Evolutionary conservation across 2,113 vertebrate genomes (phyloP).

Genomic region (Procavia capensis): DNA sequence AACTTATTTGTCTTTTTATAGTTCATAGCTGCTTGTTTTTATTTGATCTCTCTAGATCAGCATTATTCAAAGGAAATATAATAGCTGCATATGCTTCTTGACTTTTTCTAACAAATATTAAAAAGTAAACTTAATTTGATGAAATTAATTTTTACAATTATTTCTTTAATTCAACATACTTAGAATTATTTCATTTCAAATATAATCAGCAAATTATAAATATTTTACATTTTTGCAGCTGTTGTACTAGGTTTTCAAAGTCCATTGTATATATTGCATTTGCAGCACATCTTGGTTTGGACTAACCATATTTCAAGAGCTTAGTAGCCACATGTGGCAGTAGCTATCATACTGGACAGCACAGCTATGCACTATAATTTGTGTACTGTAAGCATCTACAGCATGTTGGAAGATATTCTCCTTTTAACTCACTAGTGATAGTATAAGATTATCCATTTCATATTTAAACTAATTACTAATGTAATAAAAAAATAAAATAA

Average conservation of each 20-base stretch:
- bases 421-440: not conserved
- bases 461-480: not conserved
- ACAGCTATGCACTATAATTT: not conserved
- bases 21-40: not conserved
- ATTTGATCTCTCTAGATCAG: not conserved
- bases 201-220: not conserved
- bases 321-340: not conserved
- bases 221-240: not conserved
- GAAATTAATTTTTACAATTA: not conserved
- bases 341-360: not conserved
- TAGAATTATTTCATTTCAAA: not conserved
- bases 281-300: not conserved
- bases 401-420: not conserved
- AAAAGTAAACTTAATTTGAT: not conserved
- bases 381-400: not conserved
- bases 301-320: not conserved
- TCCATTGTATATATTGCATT: not conserved
- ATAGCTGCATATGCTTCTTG: not conserved
- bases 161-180: not conserved
- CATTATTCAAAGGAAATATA: not conserved
- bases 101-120: too few relatives aligned
- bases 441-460: not conserved
- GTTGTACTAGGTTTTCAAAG: not conserved
- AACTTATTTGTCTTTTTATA: too few relatives aligned
- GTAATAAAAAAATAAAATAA: not conserved